These are phyloP conservation scores for Pheosia tremula DNA, from an alignment of 2,888 invertebrate genomes.

Conservation along the genomic window DNA sequence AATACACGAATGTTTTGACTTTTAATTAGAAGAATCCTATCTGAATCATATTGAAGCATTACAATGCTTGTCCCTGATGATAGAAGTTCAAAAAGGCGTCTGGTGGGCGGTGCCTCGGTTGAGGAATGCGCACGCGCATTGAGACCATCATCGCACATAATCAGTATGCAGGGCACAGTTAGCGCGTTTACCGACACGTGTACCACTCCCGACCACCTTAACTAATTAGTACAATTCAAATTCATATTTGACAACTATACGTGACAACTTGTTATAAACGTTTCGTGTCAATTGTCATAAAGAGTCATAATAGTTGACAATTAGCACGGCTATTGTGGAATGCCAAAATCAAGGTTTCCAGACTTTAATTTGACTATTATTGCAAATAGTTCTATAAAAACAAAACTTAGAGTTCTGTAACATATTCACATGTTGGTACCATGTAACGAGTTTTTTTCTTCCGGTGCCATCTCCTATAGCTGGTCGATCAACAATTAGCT, in stretches of 20 bases:
- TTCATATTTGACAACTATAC: slow-evolving; percentile 55
- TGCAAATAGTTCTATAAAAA: background rate
- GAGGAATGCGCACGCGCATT: slow-evolving; percentile 74
- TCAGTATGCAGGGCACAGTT: slow-evolving; percentile 73
- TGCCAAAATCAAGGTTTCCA: background rate
- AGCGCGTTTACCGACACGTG: slow-evolving; percentile 69
- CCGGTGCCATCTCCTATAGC: no score
- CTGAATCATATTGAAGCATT: slow-evolving; percentile 5
- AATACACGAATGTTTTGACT: background rate
- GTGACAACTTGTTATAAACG: slow-evolving; percentile 39
- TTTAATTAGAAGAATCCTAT: background rate
- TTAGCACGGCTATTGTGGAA: background rate
- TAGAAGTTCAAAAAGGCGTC: slow-evolving; percentile 39
- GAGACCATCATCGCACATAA: slow-evolving; percentile 48
- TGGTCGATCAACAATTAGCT: no score
- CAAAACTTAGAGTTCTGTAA: background rate
- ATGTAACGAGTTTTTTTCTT: no score
- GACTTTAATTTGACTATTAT: background rate
- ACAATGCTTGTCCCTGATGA: slow-evolving; percentile 16
- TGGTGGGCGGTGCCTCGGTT: slow-evolving; percentile 36
- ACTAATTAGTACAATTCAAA: slow-evolving; percentile 66
- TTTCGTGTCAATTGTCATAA: slow-evolving; percentile 11
- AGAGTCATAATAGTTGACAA: background rate
- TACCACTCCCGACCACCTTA: slow-evolving; percentile 64
- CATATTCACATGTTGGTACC: no score